Evolutionary conservation across 2,797 vertebrate genomes (phyloP).

Genomic region (Anguilla pacifica): DNA sequence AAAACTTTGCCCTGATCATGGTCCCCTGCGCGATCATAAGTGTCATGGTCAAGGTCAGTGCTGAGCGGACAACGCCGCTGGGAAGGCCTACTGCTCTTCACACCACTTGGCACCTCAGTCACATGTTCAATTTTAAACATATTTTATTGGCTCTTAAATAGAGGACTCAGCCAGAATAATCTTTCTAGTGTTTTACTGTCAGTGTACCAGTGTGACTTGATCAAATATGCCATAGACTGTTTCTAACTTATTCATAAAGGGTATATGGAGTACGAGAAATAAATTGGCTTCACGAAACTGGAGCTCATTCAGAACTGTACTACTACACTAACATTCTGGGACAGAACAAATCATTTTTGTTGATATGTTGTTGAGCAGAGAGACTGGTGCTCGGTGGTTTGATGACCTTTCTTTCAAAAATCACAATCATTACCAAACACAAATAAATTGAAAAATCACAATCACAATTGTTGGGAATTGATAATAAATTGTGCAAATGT

Average conservation of each 20-base stretch:
- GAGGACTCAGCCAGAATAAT: background rate
- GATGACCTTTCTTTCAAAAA: conserved; percentile 15
- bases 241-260: background rate
- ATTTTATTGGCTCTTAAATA: background rate
- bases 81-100: conserved; percentile 6
- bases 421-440: conserved; percentile 3
- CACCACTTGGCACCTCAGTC: conserved; percentile 58
- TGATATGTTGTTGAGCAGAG: background rate
- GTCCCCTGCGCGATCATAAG: conserved; percentile 68
- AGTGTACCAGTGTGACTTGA: background rate
- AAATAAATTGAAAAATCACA: background rate
- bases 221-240: background rate
- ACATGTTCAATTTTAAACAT: conserved; percentile 41
- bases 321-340: background rate
- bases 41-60: conserved; percentile 74
- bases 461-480: background rate
- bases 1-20: conserved; percentile 60
- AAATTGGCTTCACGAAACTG: background rate
- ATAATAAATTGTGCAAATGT: background rate
- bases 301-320: background rate
- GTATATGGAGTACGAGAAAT: background rate
- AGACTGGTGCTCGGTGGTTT: conserved; percentile 16
- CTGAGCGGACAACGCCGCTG: background rate
- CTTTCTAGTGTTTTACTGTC: background rate
- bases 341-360: background rate